Base-by-base conservation (phyloP, 30 jellyfish, hydroid and myxozoan species). In the Clytia hemisphaerica region DNA sequence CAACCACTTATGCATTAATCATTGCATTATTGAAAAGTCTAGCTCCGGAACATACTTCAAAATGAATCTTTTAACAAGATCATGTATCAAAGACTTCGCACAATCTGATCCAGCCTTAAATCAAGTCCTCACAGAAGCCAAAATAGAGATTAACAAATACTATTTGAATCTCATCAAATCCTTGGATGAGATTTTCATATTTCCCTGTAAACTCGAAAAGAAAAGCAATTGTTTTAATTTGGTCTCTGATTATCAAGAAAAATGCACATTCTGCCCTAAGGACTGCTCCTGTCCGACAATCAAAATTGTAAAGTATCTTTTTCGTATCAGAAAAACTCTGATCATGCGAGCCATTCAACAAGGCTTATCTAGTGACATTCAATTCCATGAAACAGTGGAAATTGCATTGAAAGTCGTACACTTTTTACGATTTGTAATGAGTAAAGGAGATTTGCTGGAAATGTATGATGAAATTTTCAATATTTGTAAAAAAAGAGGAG, bases 1-100 rank as follows among this genome's bases (percentile, higher is more conserved):
- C 37, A 44, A 36, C 16, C 78, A 65, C 44, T 45, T 65, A 37
- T 65, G 45, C 35, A 21, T 12, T 25, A 65, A 10, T 37, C 78
- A 65, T n/a, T 65, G 78, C 29, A 36, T 65, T 37, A 35, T 65
- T 35, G 78, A 65, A 25, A 36, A 45, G 34, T 27, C 29, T 9
- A 22, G 6, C 16, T 37, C 22, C 33, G 63, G 37, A 33, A 32
- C 19, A 4, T 35, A 36, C 44, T 65, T 37, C 35, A 61, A 45
- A 0, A 24, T 65, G 67, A 36, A 19, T 24, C 38, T 28, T 35
- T 35, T 65, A 15, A 36, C 67, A 19, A 65, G 63, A 2, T 7
- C 66, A 21, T 65, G 37, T 44, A 65, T 65, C 15, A 12, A 22
- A n/a, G 78, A 65, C 15, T 37, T 37, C 35, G 22, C 78, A 19